Base-by-base conservation (phyloP, 2,113 vertebrate genomes). In the Myanophis thanlyinensis region DNA sequence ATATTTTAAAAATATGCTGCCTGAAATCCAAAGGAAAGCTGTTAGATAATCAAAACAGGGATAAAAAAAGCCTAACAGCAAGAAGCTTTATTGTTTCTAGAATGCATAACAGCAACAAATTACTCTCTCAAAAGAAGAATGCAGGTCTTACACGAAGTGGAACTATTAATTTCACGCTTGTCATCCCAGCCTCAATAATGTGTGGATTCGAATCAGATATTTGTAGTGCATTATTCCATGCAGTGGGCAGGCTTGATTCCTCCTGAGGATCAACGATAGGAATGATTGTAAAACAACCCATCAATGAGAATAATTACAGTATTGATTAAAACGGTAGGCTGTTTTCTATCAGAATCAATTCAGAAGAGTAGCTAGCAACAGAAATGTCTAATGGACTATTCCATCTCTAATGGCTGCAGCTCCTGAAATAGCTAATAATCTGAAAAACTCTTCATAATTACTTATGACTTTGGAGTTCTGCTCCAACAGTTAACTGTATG, bases 141-240 rank as follows among this genome's bases (percentile, higher is more conserved):
- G 96, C 97, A 97, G 98, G 97, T 97, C 97, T 98, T 98, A 99
- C 98, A 98, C 98, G 98, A 98, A 99, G 98, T 98, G 98, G 98
- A 99, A 99, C 99, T 98, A 99, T 99, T 99, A 98, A 99, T 99
- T 99, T 99, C 98, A 99, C 98, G 98, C 98, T 98, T 99, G 98
- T 99, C 99, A 98, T 98, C 98, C 97, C 97, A 95, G 97, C 97
- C 98, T 98, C 98, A 98, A 98, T 98, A 97, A 98, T 97, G 97
- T 97, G 98, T 98, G 98, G 98, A 99, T 98, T 98, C 98, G 98
- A 98, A 98, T 98, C 98, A 98, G 97, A 97, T 98, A 98, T 98
- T 98, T 98, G 98, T 88, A 97, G 97, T 88, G 95, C 97, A 96
- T 97, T 98, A 95, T 97, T 94, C 97, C 97, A 93, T 94, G 96